These are phyloP conservation scores for Papilio protenor DNA, from an alignment of 2,888 invertebrate genomes.

Conservation along the genomic window DNA sequence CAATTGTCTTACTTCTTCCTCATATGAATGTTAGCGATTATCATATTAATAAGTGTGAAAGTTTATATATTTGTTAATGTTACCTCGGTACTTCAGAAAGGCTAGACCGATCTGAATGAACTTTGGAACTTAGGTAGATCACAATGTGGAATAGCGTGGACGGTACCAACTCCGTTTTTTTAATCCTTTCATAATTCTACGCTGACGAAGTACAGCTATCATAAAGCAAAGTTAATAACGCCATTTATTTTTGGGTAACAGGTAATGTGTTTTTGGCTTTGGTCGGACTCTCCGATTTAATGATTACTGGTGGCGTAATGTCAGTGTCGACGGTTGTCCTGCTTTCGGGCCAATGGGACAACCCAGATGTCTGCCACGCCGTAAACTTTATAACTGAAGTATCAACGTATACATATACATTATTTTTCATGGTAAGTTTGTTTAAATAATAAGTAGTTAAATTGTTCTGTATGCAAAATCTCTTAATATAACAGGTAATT, in stretches of 20 bases:
- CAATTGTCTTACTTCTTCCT: not conserved
- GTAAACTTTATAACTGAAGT: slow-evolving; percentile 88
- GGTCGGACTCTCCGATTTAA: slow-evolving; percentile 88
- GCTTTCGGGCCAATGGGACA: slow-evolving; percentile 86
- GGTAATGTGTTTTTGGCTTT: slow-evolving; percentile 92
- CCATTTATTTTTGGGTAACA: slow-evolving; percentile 40
- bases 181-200: not conserved
- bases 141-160: no score
- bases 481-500: slow-evolving; percentile 1
- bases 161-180: no score
- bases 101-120: no score
- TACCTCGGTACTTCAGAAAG: no score
- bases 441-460: not conserved
- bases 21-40: no score
- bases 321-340: slow-evolving; percentile 88
- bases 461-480: not conserved
- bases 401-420: slow-evolving; percentile 83
- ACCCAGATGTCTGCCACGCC: slow-evolving; percentile 84
- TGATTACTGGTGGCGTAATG: slow-evolving; percentile 88
- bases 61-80: no score
- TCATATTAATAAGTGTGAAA: no score
- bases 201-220: not conserved
- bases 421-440: slow-evolving; percentile 78
- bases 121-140: no score
- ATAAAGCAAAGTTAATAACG: not conserved